Conservation (phyloP, 2,888 invertebrate genomes). For the Hecatera dysodea region DNA sequence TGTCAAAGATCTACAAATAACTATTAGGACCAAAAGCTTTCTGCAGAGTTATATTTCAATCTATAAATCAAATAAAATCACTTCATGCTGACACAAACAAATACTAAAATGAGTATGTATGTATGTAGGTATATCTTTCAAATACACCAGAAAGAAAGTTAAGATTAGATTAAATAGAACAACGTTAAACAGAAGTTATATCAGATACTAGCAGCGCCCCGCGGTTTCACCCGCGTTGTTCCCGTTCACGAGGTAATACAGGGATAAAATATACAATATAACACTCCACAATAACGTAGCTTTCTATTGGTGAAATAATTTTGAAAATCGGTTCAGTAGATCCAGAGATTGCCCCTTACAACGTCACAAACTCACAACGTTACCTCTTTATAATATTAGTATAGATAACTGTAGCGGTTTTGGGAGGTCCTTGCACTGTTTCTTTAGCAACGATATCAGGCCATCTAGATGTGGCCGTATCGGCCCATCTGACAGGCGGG, state of each 20-base stretch:
- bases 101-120: too few species aligned
- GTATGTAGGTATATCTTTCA: background rate
- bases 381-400: too few species aligned
- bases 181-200: constrained; percentile 23
- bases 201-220: too few species aligned
- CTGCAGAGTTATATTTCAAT: background rate
- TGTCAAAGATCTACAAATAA: background rate
- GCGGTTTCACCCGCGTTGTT: too few species aligned
- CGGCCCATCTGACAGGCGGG: constrained; percentile 68
- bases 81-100: too few species aligned
- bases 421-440: constrained; percentile 75
- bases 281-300: too few species aligned
- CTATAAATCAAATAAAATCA: background rate
- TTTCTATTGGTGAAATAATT: too few species aligned
- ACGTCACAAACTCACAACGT: too few species aligned
- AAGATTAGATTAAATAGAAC: constrained; percentile 11
- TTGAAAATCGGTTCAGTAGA: too few species aligned
- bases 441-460: constrained; percentile 66
- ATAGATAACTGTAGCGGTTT: constrained; percentile 67
- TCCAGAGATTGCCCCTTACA: too few species aligned
- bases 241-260: too few species aligned
- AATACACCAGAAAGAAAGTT: constrained; percentile 1
- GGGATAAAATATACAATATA: too few species aligned
- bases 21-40: background rate
- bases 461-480: constrained; percentile 67